These are phyloP conservation scores for Patella ulyssiponensis DNA, from an alignment of 2,888 invertebrate genomes.

Conservation along the genomic window DNA sequence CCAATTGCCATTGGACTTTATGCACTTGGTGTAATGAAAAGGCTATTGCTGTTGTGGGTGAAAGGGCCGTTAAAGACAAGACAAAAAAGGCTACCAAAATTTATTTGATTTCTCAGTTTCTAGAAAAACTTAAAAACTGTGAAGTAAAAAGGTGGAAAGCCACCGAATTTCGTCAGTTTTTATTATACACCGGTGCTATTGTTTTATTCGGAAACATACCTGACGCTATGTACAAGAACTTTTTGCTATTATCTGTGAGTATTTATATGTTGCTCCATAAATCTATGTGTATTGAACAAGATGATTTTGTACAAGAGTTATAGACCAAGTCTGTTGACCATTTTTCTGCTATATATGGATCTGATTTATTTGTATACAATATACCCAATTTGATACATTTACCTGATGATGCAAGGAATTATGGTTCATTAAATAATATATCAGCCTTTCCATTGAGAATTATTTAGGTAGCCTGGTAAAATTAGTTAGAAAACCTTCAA, in stretches of 20 bases:
- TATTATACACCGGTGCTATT: conserved; percentile 54
- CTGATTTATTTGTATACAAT: conserved; percentile 16
- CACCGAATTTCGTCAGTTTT: conserved; percentile 53
- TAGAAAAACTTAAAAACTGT: conserved; percentile 22
- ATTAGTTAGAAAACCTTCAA: conserved; percentile 13
- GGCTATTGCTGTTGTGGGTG: conserved; percentile 35
- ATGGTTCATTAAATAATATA: conserved; percentile 16
- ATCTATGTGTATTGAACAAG: no score
- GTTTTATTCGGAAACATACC: conserved; percentile 28
- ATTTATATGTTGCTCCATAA: no score
- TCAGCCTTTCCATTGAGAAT: conserved; percentile 21
- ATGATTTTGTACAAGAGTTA: conserved; percentile 10
- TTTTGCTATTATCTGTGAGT: no score
- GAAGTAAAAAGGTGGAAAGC: conserved; percentile 57
- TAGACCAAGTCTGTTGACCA: conserved; percentile 38
- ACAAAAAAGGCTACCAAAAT: background rate
- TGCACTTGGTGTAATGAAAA: conserved; percentile 44
- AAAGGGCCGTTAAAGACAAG: conserved; percentile 28
- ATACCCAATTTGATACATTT: conserved; percentile 14
- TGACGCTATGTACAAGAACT: no score
- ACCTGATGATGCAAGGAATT: conserved; percentile 6
- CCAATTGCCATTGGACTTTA: conserved; percentile 52
- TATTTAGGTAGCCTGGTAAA: conserved; percentile 11
- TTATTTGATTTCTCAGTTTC: conserved; percentile 32
- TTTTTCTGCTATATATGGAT: conserved; percentile 34